phyloP scores from a whole-genome alignment of 2,797 vertebrate genomes.

The Gymnoscopelus microlampas region DNA sequence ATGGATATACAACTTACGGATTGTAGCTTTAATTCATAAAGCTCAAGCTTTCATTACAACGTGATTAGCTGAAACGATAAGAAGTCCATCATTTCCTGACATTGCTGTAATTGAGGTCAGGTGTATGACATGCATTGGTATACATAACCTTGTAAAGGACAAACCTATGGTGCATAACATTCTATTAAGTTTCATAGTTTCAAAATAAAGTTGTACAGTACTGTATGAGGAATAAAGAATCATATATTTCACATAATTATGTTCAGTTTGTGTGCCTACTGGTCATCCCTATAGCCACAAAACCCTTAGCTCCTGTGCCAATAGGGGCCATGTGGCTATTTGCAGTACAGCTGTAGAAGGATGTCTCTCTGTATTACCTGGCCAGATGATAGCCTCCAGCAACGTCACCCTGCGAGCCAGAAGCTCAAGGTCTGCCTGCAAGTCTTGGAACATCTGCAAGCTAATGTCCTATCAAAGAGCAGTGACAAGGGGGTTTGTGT shows the following conservation, averaged over 20 bases:
- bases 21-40: conserved; percentile 1
- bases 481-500: conserved; percentile 82
- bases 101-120: conserved; percentile 3
- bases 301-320: conserved; percentile 16
- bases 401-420: conserved; percentile 99
- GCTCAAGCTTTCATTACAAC: background rate
- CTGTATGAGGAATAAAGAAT: background rate
- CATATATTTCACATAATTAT: conserved; percentile 15
- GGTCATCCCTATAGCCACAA: background rate
- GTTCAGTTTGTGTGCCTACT: conserved; percentile 14
- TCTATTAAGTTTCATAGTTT: conserved; percentile 8
- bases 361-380: conserved; percentile 89
- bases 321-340: conserved; percentile 36
- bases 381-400: conserved; percentile 99
- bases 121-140: conserved; percentile 15
- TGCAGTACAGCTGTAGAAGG: conserved; percentile 58
- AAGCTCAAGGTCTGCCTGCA: conserved; percentile 98
- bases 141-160: conserved; percentile 13
- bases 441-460: conserved; percentile 96
- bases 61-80: background rate
- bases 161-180: background rate
- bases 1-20: no score
- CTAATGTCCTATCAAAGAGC: conserved; percentile 97
- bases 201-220: no score
- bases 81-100: background rate